Percentiles rank a stretch among this genome's conserved stretches.
Conservation (phyloP, 1,140 invertebrate species). For the Arion vulgaris region DNA sequence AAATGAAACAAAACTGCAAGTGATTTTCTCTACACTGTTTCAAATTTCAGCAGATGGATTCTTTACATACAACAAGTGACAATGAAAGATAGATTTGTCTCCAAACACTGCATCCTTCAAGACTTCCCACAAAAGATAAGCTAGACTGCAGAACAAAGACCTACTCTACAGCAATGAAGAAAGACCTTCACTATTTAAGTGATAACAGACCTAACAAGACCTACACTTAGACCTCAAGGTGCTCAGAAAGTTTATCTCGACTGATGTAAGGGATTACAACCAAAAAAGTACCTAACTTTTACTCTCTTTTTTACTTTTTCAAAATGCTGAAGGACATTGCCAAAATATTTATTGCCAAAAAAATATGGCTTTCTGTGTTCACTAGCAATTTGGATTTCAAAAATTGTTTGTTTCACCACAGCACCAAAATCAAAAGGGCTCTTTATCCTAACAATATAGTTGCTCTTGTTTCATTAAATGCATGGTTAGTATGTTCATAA, state of each 20-base stretch:
- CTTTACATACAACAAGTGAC: not conserved
- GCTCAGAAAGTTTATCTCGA: constrained; percentile 24
- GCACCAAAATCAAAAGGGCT: constrained; percentile 45
- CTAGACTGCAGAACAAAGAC: not conserved
- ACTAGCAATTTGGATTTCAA: constrained; percentile 19
- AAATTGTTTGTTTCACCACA: constrained; percentile 42
- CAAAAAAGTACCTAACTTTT: constrained; percentile 28
- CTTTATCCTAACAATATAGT: constrained; percentile 40
- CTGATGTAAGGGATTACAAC: constrained; percentile 43
- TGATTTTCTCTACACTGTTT: not conserved
- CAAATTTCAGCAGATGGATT: not conserved
- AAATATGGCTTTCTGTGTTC: constrained; percentile 10
- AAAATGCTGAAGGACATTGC: constrained; percentile 1
- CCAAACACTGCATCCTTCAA: not conserved
- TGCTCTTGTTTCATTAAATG: constrained; percentile 44
- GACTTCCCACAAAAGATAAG: not conserved
- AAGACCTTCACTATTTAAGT: not conserved
- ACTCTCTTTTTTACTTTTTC: not conserved
- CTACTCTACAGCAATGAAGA: not conserved
- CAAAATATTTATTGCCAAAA: constrained; percentile 2
- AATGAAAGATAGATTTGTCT: not conserved
- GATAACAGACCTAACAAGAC: constrained; percentile 21
- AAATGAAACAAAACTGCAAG: not conserved
- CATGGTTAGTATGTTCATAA: constrained; percentile 22
- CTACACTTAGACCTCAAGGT: constrained; percentile 27